Evolutionary conservation across 1,140 invertebrate species (phyloP).

Genomic region (Phymastichus coffea): DNA sequence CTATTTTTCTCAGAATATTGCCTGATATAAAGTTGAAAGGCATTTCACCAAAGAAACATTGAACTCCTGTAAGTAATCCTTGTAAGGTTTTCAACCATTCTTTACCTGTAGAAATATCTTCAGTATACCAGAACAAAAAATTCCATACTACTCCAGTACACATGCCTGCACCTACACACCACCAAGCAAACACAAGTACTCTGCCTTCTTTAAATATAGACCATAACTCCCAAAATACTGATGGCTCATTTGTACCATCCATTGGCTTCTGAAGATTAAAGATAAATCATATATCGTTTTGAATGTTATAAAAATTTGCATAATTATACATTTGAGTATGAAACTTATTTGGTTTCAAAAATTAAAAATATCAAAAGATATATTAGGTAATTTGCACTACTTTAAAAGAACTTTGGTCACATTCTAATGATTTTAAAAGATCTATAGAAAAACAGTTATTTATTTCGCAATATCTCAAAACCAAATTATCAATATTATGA

Average conservation of each 20-base stretch:
- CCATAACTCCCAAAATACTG: conserved; percentile 44
- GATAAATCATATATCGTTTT: conserved; percentile 7
- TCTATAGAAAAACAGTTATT: too few species aligned
- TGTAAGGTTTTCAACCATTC: conserved; percentile 77
- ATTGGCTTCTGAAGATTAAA: conserved; percentile 41
- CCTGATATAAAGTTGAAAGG: conserved; percentile 87
- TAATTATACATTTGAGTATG: not conserved
- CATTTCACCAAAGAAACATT: conserved; percentile 84
- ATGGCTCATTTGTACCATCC: conserved; percentile 39
- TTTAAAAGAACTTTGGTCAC: too few species aligned
- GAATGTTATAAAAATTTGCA: conserved; percentile 9
- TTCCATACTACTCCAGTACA: conserved; percentile 87
- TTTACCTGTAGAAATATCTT: conserved; percentile 62
- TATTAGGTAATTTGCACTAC: not conserved
- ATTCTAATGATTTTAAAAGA: too few species aligned
- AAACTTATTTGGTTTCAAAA: not conserved
- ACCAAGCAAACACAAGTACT: conserved; percentile 54
- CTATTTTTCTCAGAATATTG: conserved; percentile 76
- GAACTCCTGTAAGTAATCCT: conserved; percentile 72
- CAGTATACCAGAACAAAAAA: conserved; percentile 81
- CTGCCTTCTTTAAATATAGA: conserved; percentile 41
- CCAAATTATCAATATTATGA: too few species aligned
- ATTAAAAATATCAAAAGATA: not conserved
- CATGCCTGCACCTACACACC: conserved; percentile 80
- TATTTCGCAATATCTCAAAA: too few species aligned